Base-by-base conservation (phyloP, 2,113 vertebrate genomes). In the Mastomys natalensis region DNA sequence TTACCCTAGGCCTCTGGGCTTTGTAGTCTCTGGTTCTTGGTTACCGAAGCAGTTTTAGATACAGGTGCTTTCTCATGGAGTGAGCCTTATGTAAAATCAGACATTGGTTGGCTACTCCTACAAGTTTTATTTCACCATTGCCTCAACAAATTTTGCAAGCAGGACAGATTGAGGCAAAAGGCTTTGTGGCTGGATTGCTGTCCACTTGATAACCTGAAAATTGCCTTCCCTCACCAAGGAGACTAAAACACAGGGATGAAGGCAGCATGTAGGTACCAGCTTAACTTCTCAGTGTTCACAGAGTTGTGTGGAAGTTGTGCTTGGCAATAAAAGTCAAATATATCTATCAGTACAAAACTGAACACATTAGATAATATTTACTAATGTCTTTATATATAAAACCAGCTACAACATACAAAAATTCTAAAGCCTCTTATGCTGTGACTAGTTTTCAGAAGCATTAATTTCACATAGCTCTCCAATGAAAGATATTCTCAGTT, bases 251-350 rank as follows among this genome's bases (percentile, higher is more conserved):
- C 11, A 80, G 19, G 53, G 34, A 51, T n/a, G 37, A 55, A 81
- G 51, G 10, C 10, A 12, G 2, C 78, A 58, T 55, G 34, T 37
- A 55, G 34, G 10, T 5, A n/a, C 10, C 19, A 81, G 78, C 9
- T 55, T 34, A n/a, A 55, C 53, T 70, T 34, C 34, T 34, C 64
- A 29, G 10, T 1, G 10, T 7, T 12, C 34, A n/a, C 2, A 22
- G 29, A 22, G 12, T 34, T 80, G 31, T 55, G 78, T n/a, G 19
- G 19, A 48, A 55, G 51, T 37, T 80, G 19, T 55, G 7, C 16
- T 55, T 55, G 19, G 51, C 34, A 81, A n/a, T 34, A 19, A 90
- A 51, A 93, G 72, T 85, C 87, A 91, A 85, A 96, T 74, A 95
- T 24, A 16, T 11, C 26, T 7, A 40, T 64, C 77, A 19, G 48